Evolutionary conservation across 2,113 vertebrate genomes (phyloP).

Genomic region (Hemichromis elongatus): DNA sequence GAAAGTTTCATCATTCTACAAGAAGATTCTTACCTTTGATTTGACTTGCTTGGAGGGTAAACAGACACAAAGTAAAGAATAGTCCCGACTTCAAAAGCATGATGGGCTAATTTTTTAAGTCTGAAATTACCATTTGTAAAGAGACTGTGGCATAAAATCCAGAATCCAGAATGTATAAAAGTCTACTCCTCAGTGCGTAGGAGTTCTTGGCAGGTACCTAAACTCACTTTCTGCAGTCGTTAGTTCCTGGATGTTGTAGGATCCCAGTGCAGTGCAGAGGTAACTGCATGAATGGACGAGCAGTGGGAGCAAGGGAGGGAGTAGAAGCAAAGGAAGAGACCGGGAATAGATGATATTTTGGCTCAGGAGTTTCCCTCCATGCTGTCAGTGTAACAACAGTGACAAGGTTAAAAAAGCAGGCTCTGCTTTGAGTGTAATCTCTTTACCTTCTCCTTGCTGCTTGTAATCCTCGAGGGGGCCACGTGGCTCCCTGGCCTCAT

Average conservation of each 20-base stretch:
- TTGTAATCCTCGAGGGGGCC: slow-evolving; percentile 83
- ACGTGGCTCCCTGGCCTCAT: slow-evolving; percentile 84
- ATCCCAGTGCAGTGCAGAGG: slow-evolving; percentile 8
- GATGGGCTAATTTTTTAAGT: slow-evolving; percentile 63
- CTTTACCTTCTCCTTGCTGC: slow-evolving; percentile 82
- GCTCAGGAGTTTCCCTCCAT: neutral
- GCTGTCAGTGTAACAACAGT: slow-evolving; percentile 67
- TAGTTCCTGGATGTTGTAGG: slow-evolving; percentile 23
- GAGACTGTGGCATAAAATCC: slow-evolving; percentile 21
- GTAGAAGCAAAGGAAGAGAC: neutral
- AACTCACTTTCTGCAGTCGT: slow-evolving; percentile 6
- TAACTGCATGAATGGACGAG: slow-evolving; percentile 31
- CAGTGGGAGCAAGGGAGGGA: neutral
- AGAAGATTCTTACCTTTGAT: slow-evolving; percentile 82
- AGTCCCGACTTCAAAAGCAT: slow-evolving; percentile 84
- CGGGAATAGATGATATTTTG: neutral
- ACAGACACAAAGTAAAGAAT: slow-evolving; percentile 78
- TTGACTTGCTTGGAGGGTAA: slow-evolving; percentile 81
- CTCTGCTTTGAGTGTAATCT: slow-evolving; percentile 82
- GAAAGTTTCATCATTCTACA: neutral
- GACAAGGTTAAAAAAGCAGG: slow-evolving; percentile 78
- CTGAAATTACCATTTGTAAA: slow-evolving; percentile 56
- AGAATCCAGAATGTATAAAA: slow-evolving; percentile 1
- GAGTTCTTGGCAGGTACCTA: neutral
- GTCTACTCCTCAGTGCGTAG: slow-evolving; percentile 3